Conservation (phyloP, 2,797 vertebrate genomes). For the Eremophila alpestris region DNA sequence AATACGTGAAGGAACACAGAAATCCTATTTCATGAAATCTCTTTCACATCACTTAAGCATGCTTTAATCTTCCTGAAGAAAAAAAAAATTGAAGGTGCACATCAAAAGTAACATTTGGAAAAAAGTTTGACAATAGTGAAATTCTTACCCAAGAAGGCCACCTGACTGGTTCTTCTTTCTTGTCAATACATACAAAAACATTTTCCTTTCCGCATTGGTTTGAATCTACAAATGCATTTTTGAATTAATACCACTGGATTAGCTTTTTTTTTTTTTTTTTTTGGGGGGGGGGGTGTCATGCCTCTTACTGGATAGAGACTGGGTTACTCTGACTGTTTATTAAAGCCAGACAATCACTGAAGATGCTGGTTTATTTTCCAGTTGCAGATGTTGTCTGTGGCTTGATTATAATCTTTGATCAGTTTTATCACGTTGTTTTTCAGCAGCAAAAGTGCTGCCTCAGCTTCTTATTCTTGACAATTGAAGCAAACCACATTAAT, state of each 20-base stretch:
- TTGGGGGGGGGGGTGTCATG: rapidly evolving
- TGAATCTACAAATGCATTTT: neutral
- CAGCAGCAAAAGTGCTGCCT: neutral
- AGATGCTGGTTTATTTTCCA: neutral
- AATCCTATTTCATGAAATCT: neutral
- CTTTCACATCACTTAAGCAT: neutral
- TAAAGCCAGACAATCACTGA: neutral
- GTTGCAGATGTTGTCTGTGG: neutral
- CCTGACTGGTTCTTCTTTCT: neutral
- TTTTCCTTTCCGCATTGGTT: neutral
- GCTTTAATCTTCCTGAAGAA: neutral
- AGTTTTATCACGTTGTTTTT: neutral
- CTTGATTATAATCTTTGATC: neutral
- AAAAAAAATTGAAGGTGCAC: neutral
- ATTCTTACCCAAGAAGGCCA: neutral
- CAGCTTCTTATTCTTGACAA: neutral
- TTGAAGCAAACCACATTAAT: neutral
- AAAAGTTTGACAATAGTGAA: neutral
- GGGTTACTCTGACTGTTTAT: rapidly evolving
- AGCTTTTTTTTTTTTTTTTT: neutral
- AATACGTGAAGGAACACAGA: neutral
- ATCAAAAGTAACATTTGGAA: neutral
- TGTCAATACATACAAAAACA: neutral
- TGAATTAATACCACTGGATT: neutral
- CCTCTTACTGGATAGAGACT: neutral